Evolutionary conservation across 2,113 vertebrate species (phyloP).

Genomic region (Phalacrocorax carbo): DNA sequence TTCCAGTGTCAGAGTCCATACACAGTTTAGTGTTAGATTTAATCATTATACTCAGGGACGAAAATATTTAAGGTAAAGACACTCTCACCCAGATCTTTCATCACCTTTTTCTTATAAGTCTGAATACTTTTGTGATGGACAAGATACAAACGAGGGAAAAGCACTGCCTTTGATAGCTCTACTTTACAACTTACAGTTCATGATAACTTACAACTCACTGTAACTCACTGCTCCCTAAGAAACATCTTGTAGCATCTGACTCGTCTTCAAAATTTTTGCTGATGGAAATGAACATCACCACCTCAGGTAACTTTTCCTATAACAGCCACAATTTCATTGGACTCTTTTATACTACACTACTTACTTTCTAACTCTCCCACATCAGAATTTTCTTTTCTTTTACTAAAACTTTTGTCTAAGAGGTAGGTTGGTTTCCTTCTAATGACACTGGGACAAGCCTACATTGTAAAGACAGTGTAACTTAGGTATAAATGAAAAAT

Average conservation of each 20-base stretch:
- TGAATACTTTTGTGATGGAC: not conserved
- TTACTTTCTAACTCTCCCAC: not conserved
- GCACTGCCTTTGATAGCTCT: not conserved
- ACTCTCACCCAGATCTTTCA: not conserved
- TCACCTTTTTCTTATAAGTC: not conserved
- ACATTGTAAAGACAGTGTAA: not conserved
- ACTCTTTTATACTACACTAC: not conserved
- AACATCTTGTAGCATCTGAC: not conserved
- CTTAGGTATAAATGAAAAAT: not conserved
- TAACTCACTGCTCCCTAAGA: not conserved
- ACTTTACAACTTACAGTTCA: not conserved
- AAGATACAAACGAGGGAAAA: not conserved
- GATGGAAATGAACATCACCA: not conserved
- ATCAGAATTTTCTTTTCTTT: not conserved
- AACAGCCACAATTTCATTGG: not conserved
- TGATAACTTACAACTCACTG: not conserved
- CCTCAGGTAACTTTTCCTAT: not conserved
- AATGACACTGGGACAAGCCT: not conserved
- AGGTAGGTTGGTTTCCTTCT: not conserved
- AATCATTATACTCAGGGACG: not conserved
- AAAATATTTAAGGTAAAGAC: not conserved
- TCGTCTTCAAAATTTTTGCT: not conserved
- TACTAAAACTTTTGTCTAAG: not conserved
- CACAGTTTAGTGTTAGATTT: not conserved
- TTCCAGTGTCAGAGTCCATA: not conserved